A percentile compares a stretch with the other conserved stretches of the same genome.
Conservation (phyloP, 2,797 vertebrate species). For the Otolemur crassicaudatus region DNA sequence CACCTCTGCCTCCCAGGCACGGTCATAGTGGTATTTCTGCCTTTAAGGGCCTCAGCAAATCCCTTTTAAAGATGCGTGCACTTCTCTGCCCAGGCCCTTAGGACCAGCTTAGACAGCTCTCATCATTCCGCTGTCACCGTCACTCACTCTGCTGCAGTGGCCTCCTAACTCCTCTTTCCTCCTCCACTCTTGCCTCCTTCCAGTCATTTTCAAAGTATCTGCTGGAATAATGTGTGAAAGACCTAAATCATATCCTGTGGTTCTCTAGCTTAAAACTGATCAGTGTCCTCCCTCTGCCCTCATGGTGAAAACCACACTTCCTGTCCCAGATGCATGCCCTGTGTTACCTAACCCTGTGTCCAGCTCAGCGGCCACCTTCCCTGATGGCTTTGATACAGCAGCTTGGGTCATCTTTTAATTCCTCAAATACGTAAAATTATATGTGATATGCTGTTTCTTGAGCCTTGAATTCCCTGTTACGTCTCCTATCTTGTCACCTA, state of each 20-base stretch:
- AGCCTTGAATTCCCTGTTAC: neutral
- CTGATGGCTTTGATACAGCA: neutral
- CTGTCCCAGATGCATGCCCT: accelerated
- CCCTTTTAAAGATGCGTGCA: neutral
- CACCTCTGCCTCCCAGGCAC: neutral
- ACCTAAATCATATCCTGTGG: neutral
- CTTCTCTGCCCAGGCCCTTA: neutral
- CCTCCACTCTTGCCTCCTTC: neutral
- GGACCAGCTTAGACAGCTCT: neutral
- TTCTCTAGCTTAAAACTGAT: neutral
- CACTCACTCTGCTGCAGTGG: neutral
- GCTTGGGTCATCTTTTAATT: neutral
- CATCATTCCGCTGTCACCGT: neutral
- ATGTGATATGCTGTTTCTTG: neutral
- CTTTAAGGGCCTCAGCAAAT: accelerated
- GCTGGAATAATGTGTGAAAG: neutral
- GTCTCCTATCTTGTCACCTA: neutral
- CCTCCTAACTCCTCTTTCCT: neutral
- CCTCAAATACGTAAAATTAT: neutral
- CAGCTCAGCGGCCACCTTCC: neutral
- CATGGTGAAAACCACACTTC: neutral
- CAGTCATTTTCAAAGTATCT: neutral
- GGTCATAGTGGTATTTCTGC: neutral
- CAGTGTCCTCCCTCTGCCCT: neutral
- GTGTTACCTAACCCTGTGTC: too few species aligned